Evolutionary conservation across 2,888 invertebrate species (phyloP).

Genomic region (Podabrus alpinus): DNA sequence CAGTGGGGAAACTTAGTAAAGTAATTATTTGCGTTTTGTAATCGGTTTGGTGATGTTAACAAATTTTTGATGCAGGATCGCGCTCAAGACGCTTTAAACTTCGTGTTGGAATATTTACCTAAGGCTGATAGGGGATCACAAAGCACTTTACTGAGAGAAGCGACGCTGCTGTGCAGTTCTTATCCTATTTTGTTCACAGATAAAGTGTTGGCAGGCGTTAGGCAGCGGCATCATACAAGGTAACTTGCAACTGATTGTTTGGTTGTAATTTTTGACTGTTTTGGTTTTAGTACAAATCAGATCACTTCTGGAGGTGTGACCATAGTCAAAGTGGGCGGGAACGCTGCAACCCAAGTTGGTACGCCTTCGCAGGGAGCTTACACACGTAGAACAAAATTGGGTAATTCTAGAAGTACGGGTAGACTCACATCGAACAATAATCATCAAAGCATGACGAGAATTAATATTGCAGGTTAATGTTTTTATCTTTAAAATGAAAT

Average conservation of each 20-base stretch:
- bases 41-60: background rate
- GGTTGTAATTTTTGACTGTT: background rate
- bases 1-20: constrained; percentile 72
- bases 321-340: constrained; percentile 74
- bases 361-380: constrained; percentile 56
- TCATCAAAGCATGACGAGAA: constrained; percentile 77
- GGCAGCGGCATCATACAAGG: constrained; percentile 64
- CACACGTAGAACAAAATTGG: constrained; percentile 67
- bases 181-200: constrained; percentile 82
- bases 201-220: constrained; percentile 74
- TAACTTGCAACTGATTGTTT: constrained; percentile 29
- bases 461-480: constrained; percentile 68
- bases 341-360: constrained; percentile 31
- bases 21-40: constrained; percentile 50
- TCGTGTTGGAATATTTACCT: constrained; percentile 75
- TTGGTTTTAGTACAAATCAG: constrained; percentile 49
- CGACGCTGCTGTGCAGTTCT: constrained; percentile 78
- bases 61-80: constrained; percentile 62
- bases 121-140: constrained; percentile 74
- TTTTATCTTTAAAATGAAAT: background rate
- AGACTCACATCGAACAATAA: constrained; percentile 71
- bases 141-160: constrained; percentile 76
- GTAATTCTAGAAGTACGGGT: constrained; percentile 77
- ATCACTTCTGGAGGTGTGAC: constrained; percentile 78
- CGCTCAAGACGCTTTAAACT: constrained; percentile 81